These are phyloP conservation scores for Cichlasoma orientale DNA, from an alignment of 2,797 vertebrate genomes.

Conservation along the genomic window DNA sequence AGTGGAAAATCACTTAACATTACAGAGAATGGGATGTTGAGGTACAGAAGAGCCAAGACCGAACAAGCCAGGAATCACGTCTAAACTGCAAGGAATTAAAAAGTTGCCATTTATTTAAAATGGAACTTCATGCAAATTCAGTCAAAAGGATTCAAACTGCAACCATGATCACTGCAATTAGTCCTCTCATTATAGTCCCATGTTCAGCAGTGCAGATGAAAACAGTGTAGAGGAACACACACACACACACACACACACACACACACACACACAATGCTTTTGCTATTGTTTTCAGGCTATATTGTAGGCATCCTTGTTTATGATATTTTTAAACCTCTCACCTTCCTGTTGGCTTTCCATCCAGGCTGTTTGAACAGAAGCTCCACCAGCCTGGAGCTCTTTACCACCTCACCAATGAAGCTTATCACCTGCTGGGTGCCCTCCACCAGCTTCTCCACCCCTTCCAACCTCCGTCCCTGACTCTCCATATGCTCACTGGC, in stretches of 20 bases:
- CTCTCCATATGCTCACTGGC: constrained; percentile 72
- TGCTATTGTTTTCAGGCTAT: not conserved
- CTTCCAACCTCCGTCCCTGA: constrained; percentile 83
- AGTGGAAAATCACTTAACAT: constrained; percentile 61
- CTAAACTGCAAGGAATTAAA: not conserved
- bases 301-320: not conserved
- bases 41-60: constrained; percentile 20
- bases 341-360: constrained; percentile 67
- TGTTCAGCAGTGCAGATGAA: not conserved
- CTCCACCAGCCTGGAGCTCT: constrained; percentile 79
- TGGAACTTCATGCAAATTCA: not conserved
- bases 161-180: constrained; percentile 16
- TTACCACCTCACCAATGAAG: constrained; percentile 83
- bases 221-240: not conserved
- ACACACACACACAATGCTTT: not conserved
- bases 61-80: constrained; percentile 13
- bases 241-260: too few species aligned
- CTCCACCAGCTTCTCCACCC: constrained; percentile 83
- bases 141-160: not conserved
- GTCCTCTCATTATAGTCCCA: not conserved
- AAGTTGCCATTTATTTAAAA: not conserved
- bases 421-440: constrained; percentile 83
- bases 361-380: constrained; percentile 66
- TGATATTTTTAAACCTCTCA: constrained; percentile 35
- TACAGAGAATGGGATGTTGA: constrained; percentile 13